These are phyloP conservation scores for Nephrocerus scutellatus DNA, from an alignment of 2,888 invertebrate species.

Conservation along the genomic window DNA sequence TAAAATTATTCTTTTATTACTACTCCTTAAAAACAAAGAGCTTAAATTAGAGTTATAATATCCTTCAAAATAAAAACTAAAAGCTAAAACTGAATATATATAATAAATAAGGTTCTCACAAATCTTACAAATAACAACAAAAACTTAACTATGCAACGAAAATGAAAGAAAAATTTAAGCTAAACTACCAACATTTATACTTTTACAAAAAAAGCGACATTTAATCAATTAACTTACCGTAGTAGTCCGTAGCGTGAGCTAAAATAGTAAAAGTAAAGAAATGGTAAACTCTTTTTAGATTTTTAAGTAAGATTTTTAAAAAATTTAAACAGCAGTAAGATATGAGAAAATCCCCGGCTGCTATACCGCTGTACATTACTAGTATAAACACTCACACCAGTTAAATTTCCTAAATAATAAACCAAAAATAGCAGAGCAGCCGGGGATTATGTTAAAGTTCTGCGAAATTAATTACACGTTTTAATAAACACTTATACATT, in stretches of 20 bases:
- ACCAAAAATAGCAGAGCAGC: no score
- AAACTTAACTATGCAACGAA: conserved; percentile 14
- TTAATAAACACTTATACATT: no score
- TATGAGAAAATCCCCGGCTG: no score
- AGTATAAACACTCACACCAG: no score
- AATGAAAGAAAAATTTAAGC: conserved; percentile 4
- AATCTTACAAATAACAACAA: conserved; percentile 7
- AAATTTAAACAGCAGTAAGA: conserved; percentile 9
- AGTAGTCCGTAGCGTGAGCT: conserved; percentile 98
- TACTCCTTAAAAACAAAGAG: no score
- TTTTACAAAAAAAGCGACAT: conserved; percentile 11
- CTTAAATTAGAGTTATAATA: no score
- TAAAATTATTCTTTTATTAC: no score
- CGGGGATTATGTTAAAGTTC: no score
- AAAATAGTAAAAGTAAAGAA: conserved; percentile 41
- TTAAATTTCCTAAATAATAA: no score
- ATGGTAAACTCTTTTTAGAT: conserved; percentile 23
- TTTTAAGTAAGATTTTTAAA: conserved; percentile 14
- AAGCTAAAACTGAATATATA: conserved; percentile 10
- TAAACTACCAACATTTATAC: conserved; percentile 10
- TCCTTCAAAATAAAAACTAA: conserved; percentile 6
- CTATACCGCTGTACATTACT: no score
- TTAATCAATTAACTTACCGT: conserved; percentile 97
- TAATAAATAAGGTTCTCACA: no score
- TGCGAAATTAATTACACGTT: no score